A percentile compares a stretch with the other conserved stretches of the same genome.
phyloP scores from a whole-genome alignment of 1,140 invertebrate species.

The Drosophila ironensis region DNA sequence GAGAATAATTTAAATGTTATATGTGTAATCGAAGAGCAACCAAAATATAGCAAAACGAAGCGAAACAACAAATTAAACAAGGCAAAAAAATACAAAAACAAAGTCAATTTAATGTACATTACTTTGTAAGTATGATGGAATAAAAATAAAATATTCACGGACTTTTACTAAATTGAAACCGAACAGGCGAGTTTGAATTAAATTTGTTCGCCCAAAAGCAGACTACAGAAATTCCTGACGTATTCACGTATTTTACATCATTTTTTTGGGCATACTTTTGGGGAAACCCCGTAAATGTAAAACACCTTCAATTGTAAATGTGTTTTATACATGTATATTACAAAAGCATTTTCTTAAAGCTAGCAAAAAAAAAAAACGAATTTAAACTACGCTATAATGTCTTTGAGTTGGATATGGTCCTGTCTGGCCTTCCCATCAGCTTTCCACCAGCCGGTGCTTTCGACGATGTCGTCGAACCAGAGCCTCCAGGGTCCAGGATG shows the following conservation, averaged over 20 bases:
- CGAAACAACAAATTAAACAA: background rate
- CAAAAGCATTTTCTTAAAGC: constrained; percentile 4
- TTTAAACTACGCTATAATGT: constrained; percentile 4
- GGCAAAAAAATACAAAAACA: constrained; percentile 7
- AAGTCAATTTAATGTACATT: constrained; percentile 39
- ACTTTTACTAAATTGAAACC: constrained; percentile 6
- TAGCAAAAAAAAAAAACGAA: constrained; percentile 13
- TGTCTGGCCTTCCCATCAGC: background rate
- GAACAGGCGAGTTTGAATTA: background rate
- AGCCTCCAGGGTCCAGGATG: constrained; percentile 83
- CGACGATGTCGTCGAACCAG: constrained; percentile 54
- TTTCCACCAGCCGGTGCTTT: constrained; percentile 17
- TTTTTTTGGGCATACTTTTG: background rate
- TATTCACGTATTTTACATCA: background rate
- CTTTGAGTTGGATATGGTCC: constrained; percentile 8
- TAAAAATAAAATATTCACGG: constrained; percentile 22
- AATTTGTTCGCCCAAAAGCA: background rate
- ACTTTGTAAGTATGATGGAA: constrained; percentile 33
- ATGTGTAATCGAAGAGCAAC: constrained; percentile 12
- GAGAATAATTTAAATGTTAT: background rate
- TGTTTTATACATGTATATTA: background rate
- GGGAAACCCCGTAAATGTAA: too few relatives aligned
- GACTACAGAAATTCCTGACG: background rate
- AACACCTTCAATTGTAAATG: too few relatives aligned
- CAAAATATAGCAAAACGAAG: constrained; percentile 4